Percentiles rank a stretch among this genome's conserved stretches.
Conservation (phyloP, 2,113 vertebrate species). For the Pandion haliaetus region DNA sequence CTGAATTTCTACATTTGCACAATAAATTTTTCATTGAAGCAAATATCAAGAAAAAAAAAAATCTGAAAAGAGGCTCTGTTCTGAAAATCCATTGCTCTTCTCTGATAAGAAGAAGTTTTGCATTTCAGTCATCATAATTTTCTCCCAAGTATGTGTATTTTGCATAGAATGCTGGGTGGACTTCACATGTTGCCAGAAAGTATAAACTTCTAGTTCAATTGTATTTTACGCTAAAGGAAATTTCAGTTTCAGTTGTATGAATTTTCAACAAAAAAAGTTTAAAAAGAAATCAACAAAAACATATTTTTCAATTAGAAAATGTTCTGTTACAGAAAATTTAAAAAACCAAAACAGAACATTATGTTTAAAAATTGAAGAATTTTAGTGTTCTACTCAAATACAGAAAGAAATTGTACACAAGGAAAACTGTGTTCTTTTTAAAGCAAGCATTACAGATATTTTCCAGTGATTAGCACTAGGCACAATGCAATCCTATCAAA, state of each 20-base stretch:
- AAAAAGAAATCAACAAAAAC: fast-evolving
- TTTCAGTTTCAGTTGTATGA: background rate
- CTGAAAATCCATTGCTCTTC: background rate
- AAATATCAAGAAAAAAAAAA: background rate
- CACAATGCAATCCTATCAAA: background rate
- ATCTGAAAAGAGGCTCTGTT: background rate
- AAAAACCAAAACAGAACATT: background rate
- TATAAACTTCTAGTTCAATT: background rate
- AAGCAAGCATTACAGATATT: background rate
- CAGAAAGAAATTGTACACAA: background rate
- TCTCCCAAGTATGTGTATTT: background rate
- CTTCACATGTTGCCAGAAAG: background rate
- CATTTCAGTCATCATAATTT: background rate
- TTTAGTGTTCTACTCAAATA: background rate
- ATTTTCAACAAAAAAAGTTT: background rate
- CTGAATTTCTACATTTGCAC: background rate
- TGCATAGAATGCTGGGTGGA: background rate
- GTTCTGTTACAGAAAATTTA: background rate
- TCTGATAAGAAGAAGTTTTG: background rate
- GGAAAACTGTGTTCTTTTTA: background rate
- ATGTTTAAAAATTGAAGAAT: background rate
- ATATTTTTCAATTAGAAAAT: background rate
- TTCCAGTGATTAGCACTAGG: background rate
- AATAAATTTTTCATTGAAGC: background rate
- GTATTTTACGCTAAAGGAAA: background rate